These are phyloP conservation scores for Mormyrus hasselquistii DNA, from an alignment of 2,797 vertebrate species.

Conservation along the genomic window DNA sequence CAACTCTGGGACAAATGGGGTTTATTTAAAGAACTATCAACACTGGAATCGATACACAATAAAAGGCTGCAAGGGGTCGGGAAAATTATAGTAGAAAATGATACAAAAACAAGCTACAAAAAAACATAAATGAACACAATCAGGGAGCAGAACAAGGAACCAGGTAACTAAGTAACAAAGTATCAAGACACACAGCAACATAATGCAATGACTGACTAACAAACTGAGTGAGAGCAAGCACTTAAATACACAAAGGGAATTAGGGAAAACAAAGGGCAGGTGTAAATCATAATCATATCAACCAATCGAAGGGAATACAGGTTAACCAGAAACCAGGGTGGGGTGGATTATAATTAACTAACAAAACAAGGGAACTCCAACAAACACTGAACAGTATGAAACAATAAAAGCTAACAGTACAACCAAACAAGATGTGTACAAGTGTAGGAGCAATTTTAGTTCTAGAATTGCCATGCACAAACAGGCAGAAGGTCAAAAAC, in stretches of 20 bases:
- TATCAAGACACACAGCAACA: background rate
- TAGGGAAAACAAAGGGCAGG: background rate
- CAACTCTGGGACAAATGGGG: background rate
- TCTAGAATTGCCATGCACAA: no score
- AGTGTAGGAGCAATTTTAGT: no score
- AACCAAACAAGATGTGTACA: no score
- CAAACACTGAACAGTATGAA: background rate
- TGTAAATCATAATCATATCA: no score
- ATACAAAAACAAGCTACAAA: background rate
- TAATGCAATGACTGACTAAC: background rate
- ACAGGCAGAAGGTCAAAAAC: no score
- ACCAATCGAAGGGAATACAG: no score
- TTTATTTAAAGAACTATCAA: background rate
- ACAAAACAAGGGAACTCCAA: no score
- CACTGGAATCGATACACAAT: background rate
- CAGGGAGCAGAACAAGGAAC: background rate
- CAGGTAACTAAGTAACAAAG: background rate
- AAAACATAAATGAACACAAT: background rate
- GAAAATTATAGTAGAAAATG: background rate
- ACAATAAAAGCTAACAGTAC: no score
- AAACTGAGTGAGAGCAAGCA: background rate
- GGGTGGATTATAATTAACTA: no score
- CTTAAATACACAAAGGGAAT: background rate
- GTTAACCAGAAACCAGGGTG: no score
- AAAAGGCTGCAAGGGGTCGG: background rate